Base-by-base conservation (phyloP, 2,888 invertebrate genomes). In the Ormia ochracea region DNA sequence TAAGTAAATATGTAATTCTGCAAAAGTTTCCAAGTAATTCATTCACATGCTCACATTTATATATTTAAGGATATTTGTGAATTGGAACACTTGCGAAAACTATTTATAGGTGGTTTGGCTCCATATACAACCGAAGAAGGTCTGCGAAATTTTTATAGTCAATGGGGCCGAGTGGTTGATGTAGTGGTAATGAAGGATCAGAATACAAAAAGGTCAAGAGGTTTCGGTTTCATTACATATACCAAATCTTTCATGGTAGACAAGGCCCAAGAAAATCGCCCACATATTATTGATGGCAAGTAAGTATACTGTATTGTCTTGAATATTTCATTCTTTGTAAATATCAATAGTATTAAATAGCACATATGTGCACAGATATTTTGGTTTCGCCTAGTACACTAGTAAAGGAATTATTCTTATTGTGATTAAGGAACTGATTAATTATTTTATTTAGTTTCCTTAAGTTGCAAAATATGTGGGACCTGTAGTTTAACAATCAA, bases 161-260 rank as follows among this genome's bases (percentile, higher is more conserved):
- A 98, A 92, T 99, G 96, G 96, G 98, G 98, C 31, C 96, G 97
- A 86, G 96, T 98, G 82, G 96, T 97, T 0, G 98, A 98, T 90
- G 97, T 97, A 1, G 97, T 98, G 10, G 98, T 98, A 0, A 98
- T 98, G 98, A 96, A 97, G 87, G 98, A 98, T 88, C 95, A 97
- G 0, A 94, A 94, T 85, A 97, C 97, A 0, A 97, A 97, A 86
- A 92, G 98, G 70, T 98, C 98, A 0, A 92, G 99, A 82, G 99
- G 99, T 1, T 99, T 99, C 90, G 99, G 99, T 12, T 99, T 99
- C 88, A 97, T 99, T 70, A 99, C 99, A 7, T 99, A 97, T 88
- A 95, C 96, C 6, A 92, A 94, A 84, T 95, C 97, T 3, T 93
- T 94, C 74, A 97, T 97, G 97, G 97, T 99, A 2, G 98, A 99